Base-by-base conservation (phyloP, 1,140 invertebrate species). In the Atta colombica region DNA sequence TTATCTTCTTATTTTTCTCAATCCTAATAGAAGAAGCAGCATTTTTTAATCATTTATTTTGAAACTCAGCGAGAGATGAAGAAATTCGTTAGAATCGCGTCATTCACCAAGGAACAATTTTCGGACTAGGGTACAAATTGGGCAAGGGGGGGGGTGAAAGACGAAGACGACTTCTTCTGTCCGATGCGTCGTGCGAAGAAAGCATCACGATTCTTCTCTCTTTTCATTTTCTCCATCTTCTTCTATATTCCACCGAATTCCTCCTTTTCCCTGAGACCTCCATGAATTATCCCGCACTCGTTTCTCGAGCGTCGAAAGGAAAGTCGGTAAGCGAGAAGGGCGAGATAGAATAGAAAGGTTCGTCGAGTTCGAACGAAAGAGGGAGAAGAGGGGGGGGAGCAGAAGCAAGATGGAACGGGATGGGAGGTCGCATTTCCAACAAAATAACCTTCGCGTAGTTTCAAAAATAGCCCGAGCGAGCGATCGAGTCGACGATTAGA, bases 391-490 rank as follows among this genome's bases (percentile, higher is more conserved):
- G 49, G 45, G 31, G 3, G 3, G 31, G 31, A 4, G 21, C 25
- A 58, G 45, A 58, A 28, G 21, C 39, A 12, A 18, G 55, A 68
- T 69, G 39, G 21, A 25, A 74, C 53, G 51, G 35, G 35, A 66
- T 66, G 66, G 78, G 53, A 51, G 55, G 25, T 60, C 60, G 66
- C 25, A 66, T n/a, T 58, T 74, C 31, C 68, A 78, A 69, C 69
- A 25, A 77, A 53, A 69, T 87, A 88, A 85, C 74, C 75, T 85
- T 89, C 69, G 63, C 35, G 63, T 61, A 60, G 69, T 80, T 35
- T 90, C 85, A 58, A 90, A 90, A 90, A 90, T 90, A 90, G 71
- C 86, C 80, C 28, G 60, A 53, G 74, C 82, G 35, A 25, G n/a
- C 69, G 80, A 75, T 72, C 66, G 66, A 55, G 61, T 66, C 71